Conservation (phyloP, 2,888 invertebrate species). For the Biston stratarius region DNA sequence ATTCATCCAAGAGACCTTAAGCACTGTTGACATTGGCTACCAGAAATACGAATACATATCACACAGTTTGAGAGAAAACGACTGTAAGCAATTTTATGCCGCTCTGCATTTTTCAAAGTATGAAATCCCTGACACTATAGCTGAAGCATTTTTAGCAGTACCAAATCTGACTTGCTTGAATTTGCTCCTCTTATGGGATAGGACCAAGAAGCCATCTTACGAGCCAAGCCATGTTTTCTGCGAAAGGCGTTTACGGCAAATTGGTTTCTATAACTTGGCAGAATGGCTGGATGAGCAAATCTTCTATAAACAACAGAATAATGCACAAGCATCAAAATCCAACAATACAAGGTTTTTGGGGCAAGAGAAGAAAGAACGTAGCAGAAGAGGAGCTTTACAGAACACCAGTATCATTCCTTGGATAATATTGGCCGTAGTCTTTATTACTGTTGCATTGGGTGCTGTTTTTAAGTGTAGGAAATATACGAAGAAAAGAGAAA, state of each 20-base stretch:
- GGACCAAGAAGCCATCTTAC: conserved; percentile 75
- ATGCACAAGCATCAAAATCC: conserved; percentile 66
- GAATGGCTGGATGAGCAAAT: conserved; percentile 87
- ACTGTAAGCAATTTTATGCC: conserved; percentile 86
- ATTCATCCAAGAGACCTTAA: conserved; percentile 44
- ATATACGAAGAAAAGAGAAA: conserved; percentile 41
- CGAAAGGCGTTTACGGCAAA: conserved; percentile 85
- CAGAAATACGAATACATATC: conserved; percentile 80
- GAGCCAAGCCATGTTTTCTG: conserved; percentile 86
- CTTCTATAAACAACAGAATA: conserved; percentile 83
- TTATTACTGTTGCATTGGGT: conserved; percentile 27
- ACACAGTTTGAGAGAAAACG: conserved; percentile 82
- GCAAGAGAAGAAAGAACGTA: neutral
- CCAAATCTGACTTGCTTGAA: conserved; percentile 83
- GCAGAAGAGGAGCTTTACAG: no score
- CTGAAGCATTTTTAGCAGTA: conserved; percentile 68
- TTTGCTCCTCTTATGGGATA: conserved; percentile 87
- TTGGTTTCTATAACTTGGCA: conserved; percentile 85
- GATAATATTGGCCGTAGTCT: conserved; percentile 48
- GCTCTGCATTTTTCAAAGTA: conserved; percentile 81
- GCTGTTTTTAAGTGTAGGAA: conserved; percentile 1
- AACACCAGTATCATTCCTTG: conserved; percentile 40
- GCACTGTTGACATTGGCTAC: conserved; percentile 66
- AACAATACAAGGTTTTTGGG: conserved; percentile 24
- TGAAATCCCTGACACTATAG: conserved; percentile 54